Percentiles rank a stretch among this genome's conserved stretches.
Evolutionary conservation across 2,888 invertebrate species (phyloP).

Genomic region (Cremastinae sp.): DNA sequence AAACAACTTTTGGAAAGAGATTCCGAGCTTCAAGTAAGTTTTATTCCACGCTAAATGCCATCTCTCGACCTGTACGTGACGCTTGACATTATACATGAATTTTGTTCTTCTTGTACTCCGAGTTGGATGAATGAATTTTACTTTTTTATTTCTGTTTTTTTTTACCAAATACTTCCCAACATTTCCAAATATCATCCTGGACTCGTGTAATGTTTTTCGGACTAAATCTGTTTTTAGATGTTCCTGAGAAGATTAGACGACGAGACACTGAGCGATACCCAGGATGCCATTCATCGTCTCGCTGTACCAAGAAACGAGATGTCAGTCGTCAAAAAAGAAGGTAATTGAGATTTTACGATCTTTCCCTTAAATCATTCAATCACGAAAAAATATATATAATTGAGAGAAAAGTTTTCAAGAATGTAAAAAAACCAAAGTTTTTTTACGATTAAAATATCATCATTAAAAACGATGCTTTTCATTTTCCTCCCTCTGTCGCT

Average conservation of each 20-base stretch:
- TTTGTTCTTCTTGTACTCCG: not conserved
- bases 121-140: not conserved
- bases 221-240: conserved; percentile 83
- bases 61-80: too few species aligned
- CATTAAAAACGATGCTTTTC: not conserved
- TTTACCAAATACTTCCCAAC: not conserved
- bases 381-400: not conserved
- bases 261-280: conserved; percentile 80
- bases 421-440: too few species aligned
- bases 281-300: conserved; percentile 76
- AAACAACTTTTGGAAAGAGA: conserved; percentile 92
- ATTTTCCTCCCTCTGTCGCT: conserved; percentile 17
- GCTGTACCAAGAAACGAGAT: conserved; percentile 77
- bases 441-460: too few species aligned
- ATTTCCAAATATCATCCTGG: too few species aligned
- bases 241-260: conserved; percentile 85
- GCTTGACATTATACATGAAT: not conserved
- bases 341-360: conserved; percentile 65
- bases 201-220: too few species aligned
- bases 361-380: not conserved
- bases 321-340: conserved; percentile 77
- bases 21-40: conserved; percentile 87
- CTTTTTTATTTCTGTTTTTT: not conserved
- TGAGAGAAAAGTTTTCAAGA: not conserved
- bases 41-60: not conserved